Conservation (phyloP, 2,888 invertebrate genomes). For the Strigamia maritima region DNA sequence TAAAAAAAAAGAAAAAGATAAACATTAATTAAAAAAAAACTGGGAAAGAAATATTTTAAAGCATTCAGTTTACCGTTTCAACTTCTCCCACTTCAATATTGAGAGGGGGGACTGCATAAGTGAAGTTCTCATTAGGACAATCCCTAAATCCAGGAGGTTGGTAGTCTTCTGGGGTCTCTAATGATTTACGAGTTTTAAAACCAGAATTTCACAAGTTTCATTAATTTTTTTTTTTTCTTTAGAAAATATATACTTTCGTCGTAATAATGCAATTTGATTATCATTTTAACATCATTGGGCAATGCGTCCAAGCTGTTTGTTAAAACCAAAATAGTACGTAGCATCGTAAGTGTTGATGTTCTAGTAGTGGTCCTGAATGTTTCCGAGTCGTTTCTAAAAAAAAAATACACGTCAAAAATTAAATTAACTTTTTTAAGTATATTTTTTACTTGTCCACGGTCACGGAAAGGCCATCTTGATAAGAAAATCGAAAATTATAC, state of each 20-base stretch:
- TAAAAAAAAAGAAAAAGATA: conserved; percentile 7
- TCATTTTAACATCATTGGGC: conserved; percentile 52
- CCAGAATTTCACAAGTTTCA: neutral
- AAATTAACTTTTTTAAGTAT: neutral
- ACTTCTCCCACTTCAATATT: conserved; percentile 53
- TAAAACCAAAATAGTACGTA: conserved; percentile 52
- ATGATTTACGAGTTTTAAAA: no score
- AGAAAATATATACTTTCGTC: conserved; percentile 48
- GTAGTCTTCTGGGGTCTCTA: conserved; percentile 54
- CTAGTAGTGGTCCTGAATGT: conserved; percentile 47
- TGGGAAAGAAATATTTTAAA: conserved; percentile 13
- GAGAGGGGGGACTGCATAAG: conserved; percentile 51
- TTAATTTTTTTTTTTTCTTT: neutral
- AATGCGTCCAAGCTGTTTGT: conserved; percentile 51
- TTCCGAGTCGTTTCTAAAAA: neutral
- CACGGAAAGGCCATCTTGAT: conserved; percentile 48
- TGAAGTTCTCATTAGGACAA: conserved; percentile 48
- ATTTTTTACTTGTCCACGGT: conserved; percentile 43
- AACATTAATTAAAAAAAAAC: conserved; percentile 9
- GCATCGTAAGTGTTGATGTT: conserved; percentile 51
- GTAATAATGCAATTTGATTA: conserved; percentile 54
- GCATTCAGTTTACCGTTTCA: conserved; percentile 43
- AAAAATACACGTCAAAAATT: neutral
- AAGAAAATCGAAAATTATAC: conserved; percentile 54
- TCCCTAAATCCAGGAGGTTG: conserved; percentile 54